These are phyloP conservation scores for Novumbra hubbsi DNA, from an alignment of 2,797 vertebrate genomes.

Conservation along the genomic window DNA sequence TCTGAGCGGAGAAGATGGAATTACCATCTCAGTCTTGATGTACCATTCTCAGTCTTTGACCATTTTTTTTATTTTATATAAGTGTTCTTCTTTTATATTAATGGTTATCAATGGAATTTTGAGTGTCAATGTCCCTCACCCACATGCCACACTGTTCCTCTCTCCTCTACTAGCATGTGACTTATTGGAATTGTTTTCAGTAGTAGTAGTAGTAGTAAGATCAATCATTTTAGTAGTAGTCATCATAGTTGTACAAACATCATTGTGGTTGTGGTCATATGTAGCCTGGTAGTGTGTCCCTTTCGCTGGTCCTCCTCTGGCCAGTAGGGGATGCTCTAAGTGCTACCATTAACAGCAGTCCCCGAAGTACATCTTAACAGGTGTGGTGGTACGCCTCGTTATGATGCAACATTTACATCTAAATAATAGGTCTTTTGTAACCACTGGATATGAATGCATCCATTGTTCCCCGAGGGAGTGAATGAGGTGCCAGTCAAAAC, in stretches of 20 bases:
- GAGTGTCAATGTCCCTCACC: constrained; percentile 81
- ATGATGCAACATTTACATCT: constrained; percentile 67
- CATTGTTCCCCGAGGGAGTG: too few relatives aligned
- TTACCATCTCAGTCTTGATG: constrained; percentile 25
- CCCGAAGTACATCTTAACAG: constrained; percentile 55
- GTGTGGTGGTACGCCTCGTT: constrained; percentile 60
- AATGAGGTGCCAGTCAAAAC: too few relatives aligned
- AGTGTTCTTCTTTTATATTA: constrained; percentile 81
- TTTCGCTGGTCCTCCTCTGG: constrained; percentile 70
- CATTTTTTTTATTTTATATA: constrained; percentile 80
- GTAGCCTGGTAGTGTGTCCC: constrained; percentile 64
- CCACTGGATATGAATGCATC: too few relatives aligned
- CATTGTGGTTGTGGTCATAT: constrained; percentile 30
- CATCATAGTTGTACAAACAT: constrained; percentile 16
- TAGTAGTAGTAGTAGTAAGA: constrained; percentile 26
- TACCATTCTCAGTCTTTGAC: constrained; percentile 76
- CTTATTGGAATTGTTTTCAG: constrained; percentile 66
- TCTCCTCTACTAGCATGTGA: constrained; percentile 77
- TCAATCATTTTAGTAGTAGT: constrained; percentile 13
- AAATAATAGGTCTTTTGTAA: constrained; percentile 54
- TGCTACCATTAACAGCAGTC: constrained; percentile 55
- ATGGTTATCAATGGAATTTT: constrained; percentile 82
- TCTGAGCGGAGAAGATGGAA: constrained; percentile 47
- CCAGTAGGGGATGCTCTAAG: constrained; percentile 69
- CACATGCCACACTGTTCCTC: constrained; percentile 82